Conservation (phyloP, 2,797 vertebrate genomes). For the Parambassis ranga region DNA sequence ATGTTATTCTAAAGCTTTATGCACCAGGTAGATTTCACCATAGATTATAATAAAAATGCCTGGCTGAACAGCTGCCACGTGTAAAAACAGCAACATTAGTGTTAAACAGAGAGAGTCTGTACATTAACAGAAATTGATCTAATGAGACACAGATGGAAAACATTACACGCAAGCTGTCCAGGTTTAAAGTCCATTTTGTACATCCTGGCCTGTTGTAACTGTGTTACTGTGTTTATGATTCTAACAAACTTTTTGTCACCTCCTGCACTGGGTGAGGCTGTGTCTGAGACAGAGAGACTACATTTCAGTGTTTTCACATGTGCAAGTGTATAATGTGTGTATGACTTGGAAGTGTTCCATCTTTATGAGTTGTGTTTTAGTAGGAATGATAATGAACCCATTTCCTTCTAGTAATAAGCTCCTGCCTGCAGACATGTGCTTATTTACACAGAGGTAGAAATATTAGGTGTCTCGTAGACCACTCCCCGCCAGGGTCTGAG, state of each 20-base stretch:
- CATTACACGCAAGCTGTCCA: conserved; percentile 8
- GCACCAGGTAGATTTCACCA: conserved; percentile 10
- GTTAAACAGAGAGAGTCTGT: conserved; percentile 33
- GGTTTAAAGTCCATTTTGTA: conserved; percentile 32
- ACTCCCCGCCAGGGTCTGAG: background rate
- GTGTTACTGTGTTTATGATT: background rate
- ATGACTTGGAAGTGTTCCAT: conserved; percentile 26
- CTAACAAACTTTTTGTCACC: background rate
- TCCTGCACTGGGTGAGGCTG: background rate
- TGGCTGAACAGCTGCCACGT: conserved; percentile 36
- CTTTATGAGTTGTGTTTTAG: conserved; percentile 3
- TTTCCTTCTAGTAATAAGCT: conserved; percentile 53
- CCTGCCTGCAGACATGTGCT: conserved; percentile 30
- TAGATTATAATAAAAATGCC: conserved; percentile 17
- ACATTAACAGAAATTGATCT: conserved; percentile 30
- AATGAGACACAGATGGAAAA: conserved; percentile 58
- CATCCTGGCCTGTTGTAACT: conserved; percentile 19
- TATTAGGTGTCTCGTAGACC: conserved; percentile 37
- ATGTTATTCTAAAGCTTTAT: conserved; percentile 33
- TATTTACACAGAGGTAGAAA: conserved; percentile 59
- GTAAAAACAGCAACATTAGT: conserved; percentile 29
- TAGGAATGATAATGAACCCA: conserved; percentile 56
- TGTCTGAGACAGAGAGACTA: background rate
- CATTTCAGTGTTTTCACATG: background rate
- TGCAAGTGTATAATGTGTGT: background rate